phyloP scores from a whole-genome alignment of 2,113 vertebrate species.

The Neolamprologus kungweensis region DNA sequence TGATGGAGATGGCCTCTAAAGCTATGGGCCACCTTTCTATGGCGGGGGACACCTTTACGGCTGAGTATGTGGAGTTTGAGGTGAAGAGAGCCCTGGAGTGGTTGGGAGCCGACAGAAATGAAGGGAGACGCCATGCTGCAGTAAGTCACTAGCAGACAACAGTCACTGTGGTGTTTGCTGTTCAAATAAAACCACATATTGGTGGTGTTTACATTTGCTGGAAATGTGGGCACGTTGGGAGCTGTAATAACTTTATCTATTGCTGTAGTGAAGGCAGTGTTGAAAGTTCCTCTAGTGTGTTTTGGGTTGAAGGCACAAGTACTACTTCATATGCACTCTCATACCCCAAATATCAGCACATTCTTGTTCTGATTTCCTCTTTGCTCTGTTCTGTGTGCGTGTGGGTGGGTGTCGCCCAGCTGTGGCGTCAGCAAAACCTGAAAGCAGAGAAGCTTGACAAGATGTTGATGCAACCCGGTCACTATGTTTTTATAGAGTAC shows the following conservation, averaged over 20 bases:
- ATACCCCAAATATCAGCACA: background rate
- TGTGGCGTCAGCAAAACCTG: background rate
- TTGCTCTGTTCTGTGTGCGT: background rate
- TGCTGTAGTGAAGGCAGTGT: background rate
- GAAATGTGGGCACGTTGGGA: background rate
- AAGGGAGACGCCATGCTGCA: slow-evolving; percentile 92
- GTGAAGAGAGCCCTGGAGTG: slow-evolving; percentile 97
- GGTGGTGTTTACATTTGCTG: background rate
- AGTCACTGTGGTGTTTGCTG: slow-evolving; percentile 8
- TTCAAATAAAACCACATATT: background rate
- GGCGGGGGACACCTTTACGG: slow-evolving; percentile 97
- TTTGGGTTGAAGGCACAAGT: background rate
- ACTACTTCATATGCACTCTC: background rate
- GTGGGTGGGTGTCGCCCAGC: background rate
- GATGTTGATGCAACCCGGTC: background rate
- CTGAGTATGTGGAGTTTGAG: slow-evolving; percentile 98
- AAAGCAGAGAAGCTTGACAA: background rate
- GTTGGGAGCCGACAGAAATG: slow-evolving; percentile 93
- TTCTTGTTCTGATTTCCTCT: background rate
- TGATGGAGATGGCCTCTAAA: slow-evolving; percentile 99
- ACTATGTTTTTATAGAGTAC: background rate
- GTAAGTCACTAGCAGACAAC: slow-evolving; percentile 67
- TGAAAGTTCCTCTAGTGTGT: background rate
- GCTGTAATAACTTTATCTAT: background rate
- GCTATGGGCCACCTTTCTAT: slow-evolving; percentile 94